A percentile compares a stretch with the other conserved stretches of the same genome.
These are phyloP conservation scores for Meandrina meandrites DNA, from an alignment of 92 coral and sea anemone genomes.

Conservation along the genomic window DNA sequence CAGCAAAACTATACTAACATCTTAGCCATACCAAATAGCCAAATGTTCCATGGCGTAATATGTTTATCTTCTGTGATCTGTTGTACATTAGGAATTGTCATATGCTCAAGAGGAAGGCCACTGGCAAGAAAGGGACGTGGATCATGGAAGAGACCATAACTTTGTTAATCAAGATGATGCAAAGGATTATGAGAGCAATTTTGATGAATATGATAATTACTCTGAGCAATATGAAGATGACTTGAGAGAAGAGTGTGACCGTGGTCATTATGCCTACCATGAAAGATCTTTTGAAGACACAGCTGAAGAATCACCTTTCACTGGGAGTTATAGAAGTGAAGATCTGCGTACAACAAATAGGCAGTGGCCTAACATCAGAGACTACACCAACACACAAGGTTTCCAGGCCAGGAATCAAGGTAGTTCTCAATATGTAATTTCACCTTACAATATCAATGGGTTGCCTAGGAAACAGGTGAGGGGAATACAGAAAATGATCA, in stretches of 20 bases:
- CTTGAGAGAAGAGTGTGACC: background rate
- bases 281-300: background rate
- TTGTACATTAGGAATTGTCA: constrained; percentile 13
- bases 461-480: background rate
- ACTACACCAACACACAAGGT: background rate
- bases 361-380: background rate
- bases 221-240: background rate
- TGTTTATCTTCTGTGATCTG: background rate
- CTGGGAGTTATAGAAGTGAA: background rate
- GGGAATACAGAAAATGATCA: background rate
- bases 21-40: background rate
- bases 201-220: constrained; percentile 2
- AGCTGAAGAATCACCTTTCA: background rate
- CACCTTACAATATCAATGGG: background rate
- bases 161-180: background rate
- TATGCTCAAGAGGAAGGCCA: background rate
- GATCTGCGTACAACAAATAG: background rate
- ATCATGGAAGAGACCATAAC: background rate
- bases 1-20: too few relatives aligned
- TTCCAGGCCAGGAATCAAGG: constrained; percentile 6
- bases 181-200: background rate
- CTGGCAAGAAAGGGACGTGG: constrained; percentile 8
- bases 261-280: background rate
- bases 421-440: background rate
- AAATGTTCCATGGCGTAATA: background rate